Evolutionary conservation across 1,140 invertebrate genomes (phyloP), one percentile per base, ranked within the genome.

Genomic region (Calliphora vicina): DNA sequence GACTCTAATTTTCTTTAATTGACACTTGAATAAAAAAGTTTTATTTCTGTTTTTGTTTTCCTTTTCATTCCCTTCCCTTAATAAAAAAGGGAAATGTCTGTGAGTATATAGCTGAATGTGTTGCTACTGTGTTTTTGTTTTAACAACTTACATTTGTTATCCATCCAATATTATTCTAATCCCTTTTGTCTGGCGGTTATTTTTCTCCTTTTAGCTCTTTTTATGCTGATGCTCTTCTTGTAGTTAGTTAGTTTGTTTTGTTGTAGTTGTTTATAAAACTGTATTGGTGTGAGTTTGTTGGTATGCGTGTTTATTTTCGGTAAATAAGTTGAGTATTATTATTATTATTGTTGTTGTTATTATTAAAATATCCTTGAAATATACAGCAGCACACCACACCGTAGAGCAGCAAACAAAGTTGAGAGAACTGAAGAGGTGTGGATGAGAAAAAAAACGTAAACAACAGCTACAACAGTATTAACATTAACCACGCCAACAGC

Each of bases 141-240:
- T 35, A n/a, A 23, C 35, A 20, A 78, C 74, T 78, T 78, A 78
- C 74, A 20, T 78, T 78, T 78, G 74, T 78, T 78, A 78, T 78
- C 74, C 74, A 78, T 78, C 29, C 74, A 42, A 43, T 78, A 78
- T 78, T 78, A 78, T 78, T 78, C 74, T 78, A 78, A 78, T 78
- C 74, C 74, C 74, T 78, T 78, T 78, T 78, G 35, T 78, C 35
- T 78, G 20, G 74, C 74, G 74, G 35, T 78, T 43, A 78, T 78
- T 45, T 26, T 78, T 35, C n/a, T 12, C 1, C 10, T 57, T 74
- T 74, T n/a, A 74, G 29, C 72, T 35, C 27, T 29, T 74, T 35
- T 74, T 17, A 74, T 35, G 72, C 13, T 57, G 45, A 57, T 57
- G 45, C 45, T 57, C 17, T 57, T 57, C 13, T n/a, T 57, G 45